Evolutionary conservation across 2,113 vertebrate species (phyloP).

Genomic region (Xiphorhynchus elegans): DNA sequence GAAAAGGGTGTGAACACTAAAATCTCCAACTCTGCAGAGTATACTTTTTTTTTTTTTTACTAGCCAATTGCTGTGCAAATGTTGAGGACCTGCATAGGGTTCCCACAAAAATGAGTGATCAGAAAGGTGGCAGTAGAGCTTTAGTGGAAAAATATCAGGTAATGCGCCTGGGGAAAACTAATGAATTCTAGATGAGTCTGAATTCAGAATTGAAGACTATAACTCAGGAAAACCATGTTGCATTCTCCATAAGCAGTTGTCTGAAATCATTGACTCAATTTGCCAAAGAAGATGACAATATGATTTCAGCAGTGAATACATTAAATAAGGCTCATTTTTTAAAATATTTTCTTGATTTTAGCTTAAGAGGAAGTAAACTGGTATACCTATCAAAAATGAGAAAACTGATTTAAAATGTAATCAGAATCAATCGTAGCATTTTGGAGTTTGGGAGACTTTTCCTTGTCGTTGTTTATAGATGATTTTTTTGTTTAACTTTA

Average conservation of each 20-base stretch:
- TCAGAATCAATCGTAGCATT: not conserved
- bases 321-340: rapidly evolving
- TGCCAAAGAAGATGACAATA: not conserved
- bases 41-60: not conserved
- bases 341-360: not conserved
- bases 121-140: not conserved
- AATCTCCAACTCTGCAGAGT: not conserved
- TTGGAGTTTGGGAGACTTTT: not conserved
- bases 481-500: not conserved
- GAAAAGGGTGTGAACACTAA: not conserved
- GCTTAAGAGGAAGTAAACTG: not conserved
- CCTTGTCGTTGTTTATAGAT: not conserved
- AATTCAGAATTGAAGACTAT: not conserved
- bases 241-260: not conserved
- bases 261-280: rapidly evolving
- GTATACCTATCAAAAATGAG: not conserved
- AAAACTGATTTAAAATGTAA: not conserved
- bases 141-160: not conserved
- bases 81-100: not conserved
- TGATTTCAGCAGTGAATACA: not conserved
- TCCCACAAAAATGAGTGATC: not conserved
- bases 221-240: not conserved
- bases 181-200: not conserved
- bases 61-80: not conserved
- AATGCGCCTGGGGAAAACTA: not conserved